Percentiles rank a stretch among this genome's conserved stretches.
Evolutionary conservation across 2,113 vertebrate species (phyloP).

Genomic region (Gadus chalcogrammus): DNA sequence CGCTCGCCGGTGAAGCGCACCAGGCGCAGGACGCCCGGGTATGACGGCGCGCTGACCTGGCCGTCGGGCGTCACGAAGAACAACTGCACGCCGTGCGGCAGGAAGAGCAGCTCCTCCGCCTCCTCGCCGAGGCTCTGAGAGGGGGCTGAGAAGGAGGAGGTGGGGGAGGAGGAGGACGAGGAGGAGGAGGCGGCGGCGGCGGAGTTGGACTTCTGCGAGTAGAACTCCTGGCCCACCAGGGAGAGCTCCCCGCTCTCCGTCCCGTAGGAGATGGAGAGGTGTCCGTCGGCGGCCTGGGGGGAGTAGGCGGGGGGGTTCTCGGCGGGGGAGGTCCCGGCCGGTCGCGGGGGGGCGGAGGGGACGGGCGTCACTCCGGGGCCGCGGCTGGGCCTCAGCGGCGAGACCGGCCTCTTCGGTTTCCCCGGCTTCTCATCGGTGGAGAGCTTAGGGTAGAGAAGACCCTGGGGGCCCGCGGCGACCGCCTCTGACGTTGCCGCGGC

Average conservation of each 20-base stretch:
- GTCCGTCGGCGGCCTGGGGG: conserved; percentile 85
- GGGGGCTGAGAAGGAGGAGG: conserved; percentile 64
- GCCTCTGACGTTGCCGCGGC: background rate
- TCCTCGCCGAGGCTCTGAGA: conserved; percentile 84
- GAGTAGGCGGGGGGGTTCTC: conserved; percentile 91
- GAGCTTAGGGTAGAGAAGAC: conserved; percentile 79
- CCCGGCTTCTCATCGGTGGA: conserved; percentile 68
- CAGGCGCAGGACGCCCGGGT: conserved; percentile 92
- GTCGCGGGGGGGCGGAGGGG: conserved; percentile 42
- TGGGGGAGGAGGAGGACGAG: conserved; percentile 28
- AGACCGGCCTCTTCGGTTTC: conserved; percentile 61
- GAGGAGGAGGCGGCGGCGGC: conserved; percentile 66
- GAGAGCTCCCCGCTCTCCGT: conserved; percentile 89
- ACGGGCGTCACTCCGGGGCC: conserved; percentile 34
- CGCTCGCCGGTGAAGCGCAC: conserved; percentile 84
- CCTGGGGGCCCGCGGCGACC: conserved; percentile 10
- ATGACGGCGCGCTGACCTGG: conserved; percentile 93
- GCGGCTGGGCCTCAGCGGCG: conserved; percentile 30
- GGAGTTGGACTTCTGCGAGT: conserved; percentile 69
- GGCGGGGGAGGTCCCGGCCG: conserved; percentile 15
- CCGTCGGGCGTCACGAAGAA: conserved; percentile 94
- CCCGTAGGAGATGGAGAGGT: conserved; percentile 88
- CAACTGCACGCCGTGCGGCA: conserved; percentile 93
- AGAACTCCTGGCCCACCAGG: conserved; percentile 85
- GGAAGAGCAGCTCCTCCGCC: conserved; percentile 86